Evolutionary conservation across 2,113 vertebrate species (phyloP), one percentile per base, ranked within the genome.

Genomic region (Platycercus adscitus): DNA sequence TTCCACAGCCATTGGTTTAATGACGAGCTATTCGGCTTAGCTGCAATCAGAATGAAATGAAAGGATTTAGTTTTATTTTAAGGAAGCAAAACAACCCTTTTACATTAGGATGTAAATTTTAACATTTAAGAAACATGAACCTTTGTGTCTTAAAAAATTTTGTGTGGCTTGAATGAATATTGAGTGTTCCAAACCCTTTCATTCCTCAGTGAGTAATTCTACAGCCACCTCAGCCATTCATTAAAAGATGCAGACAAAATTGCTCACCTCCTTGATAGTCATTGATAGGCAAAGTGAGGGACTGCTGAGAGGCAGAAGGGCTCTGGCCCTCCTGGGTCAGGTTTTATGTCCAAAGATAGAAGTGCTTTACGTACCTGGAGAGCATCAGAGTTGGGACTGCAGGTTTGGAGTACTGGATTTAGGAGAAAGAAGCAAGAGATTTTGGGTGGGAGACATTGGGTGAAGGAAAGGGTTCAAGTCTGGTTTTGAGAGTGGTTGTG

Each of bases 311-410:
- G 33, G 56, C 33, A 56, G 20, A 35, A 58, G 20, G 13, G 20
- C 56, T 58, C 56, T 58, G 50, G 56, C 18, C 20, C 35, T 80
- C 10, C 41, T 66, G 50, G 16, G 4, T 89, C 10, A 11, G 16
- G 37, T 70, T 91, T 75, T 19, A 6, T 58, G 13, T 15, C 20
- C 46, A 26, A 18, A 61, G 52, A 39, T 46, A 9, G 1, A 35
- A 46, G 35, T 41, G 46, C 20, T 63, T 55, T 44, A 4, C 2
- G 0, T 83, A 39, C 1, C 0, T 29, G 39, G 37, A 6, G 23
- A 89, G 26, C 37, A 41, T 66, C 65, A 24, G 53, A 73, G 33
- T 41, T 31, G 58, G 13, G n/a, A 29, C 49, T 29, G 75, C 0
- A 2, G 14, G 52, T 75, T 58, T 23, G 24, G 60, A 35, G 16